Conservation (phyloP, 2,797 vertebrate genomes). For the Trichosurus vulpecula region DNA sequence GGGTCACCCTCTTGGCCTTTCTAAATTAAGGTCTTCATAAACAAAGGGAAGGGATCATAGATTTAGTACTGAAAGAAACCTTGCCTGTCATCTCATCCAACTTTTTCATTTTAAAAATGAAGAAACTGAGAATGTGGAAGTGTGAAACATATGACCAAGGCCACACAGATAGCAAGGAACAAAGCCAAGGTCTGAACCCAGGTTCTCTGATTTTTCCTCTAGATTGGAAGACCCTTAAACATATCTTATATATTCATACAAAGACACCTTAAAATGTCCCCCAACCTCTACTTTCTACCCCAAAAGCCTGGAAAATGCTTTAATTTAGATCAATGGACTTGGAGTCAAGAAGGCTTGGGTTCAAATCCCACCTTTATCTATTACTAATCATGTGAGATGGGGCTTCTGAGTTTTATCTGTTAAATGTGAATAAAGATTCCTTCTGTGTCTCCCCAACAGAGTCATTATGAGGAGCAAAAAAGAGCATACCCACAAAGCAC, state of each 20-base stretch:
- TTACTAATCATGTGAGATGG: too few relatives aligned
- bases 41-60: background rate
- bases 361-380: too few relatives aligned
- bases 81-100: background rate
- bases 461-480: too few relatives aligned
- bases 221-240: constrained; percentile 43
- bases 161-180: background rate
- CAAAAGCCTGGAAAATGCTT: too few relatives aligned
- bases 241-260: background rate
- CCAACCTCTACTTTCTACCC: background rate
- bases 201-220: too few relatives aligned
- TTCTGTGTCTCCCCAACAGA: too few relatives aligned
- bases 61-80: background rate
- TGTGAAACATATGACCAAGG: background rate
- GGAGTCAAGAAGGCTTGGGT: too few relatives aligned
- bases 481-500: too few relatives aligned
- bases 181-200: too few relatives aligned
- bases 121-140: background rate
- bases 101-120: background rate
- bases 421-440: too few relatives aligned
- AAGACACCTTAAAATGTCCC: constrained; percentile 30
- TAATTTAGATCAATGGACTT: too few relatives aligned
- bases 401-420: too few relatives aligned
- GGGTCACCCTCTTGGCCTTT: background rate
- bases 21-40: background rate